phyloP scores from a whole-genome alignment of 2,797 vertebrate species.

The Heteromormyrus szaboi region DNA sequence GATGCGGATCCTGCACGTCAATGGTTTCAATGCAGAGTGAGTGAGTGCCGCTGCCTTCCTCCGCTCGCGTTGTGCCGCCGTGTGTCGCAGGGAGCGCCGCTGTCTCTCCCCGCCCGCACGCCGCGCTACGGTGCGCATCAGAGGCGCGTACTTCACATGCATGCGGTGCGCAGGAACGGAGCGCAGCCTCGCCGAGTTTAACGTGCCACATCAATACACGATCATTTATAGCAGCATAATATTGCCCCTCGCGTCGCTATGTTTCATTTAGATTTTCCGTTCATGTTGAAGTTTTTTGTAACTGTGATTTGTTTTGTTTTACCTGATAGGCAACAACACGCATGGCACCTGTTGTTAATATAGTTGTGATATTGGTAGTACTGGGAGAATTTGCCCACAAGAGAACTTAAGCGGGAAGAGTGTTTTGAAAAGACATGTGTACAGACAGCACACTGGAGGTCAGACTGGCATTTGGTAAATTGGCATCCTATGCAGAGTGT shows the following conservation, averaged over 20 bases:
- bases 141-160: not conserved
- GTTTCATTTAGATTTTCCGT: not conserved
- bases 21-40: slow-evolving; percentile 95
- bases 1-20: slow-evolving; percentile 95
- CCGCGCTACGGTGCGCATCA: not conserved
- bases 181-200: not conserved
- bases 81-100: not conserved
- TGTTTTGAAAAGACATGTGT: not conserved
- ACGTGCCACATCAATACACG: not conserved
- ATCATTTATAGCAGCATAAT: not conserved
- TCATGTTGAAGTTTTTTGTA: not conserved
- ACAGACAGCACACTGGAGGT: not conserved
- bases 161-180: not conserved
- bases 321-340: not conserved
- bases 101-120: not conserved
- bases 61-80: not conserved
- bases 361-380: not conserved
- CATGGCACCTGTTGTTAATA: not conserved
- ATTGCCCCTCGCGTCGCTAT: not conserved
- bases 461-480: not conserved
- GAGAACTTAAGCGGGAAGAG: not conserved
- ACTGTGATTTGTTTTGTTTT: not conserved
- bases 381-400: not conserved
- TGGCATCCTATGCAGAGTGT: not conserved
- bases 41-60: slow-evolving; percentile 36